phyloP scores from a whole-genome alignment of 2,888 invertebrate genomes.

The Antheraea assamensis region DNA sequence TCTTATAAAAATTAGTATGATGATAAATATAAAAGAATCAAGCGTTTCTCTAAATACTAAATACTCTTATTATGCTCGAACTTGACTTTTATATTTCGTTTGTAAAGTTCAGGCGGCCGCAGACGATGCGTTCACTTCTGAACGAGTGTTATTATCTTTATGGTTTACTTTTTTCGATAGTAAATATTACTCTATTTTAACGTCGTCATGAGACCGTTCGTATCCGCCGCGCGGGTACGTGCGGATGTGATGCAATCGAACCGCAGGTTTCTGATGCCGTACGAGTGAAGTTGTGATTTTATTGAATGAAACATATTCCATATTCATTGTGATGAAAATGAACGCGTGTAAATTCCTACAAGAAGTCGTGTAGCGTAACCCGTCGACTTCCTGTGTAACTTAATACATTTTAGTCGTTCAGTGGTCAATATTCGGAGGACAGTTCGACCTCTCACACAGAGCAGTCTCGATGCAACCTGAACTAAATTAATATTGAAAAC shows the following conservation, averaged over 20 bases:
- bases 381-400: background rate
- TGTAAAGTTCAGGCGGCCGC: slow-evolving; percentile 22
- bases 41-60: background rate
- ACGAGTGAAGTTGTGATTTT: background rate
- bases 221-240: background rate
- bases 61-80: background rate
- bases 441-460: background rate
- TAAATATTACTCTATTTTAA: slow-evolving; percentile 23
- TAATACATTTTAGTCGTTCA: background rate
- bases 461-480: background rate
- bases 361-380: background rate
- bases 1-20: background rate
- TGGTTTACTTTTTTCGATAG: slow-evolving; percentile 21
- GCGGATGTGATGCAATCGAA: background rate
- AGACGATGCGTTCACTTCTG: slow-evolving; percentile 22
- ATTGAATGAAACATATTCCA: background rate
- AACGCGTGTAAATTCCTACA: background rate
- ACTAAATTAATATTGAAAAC: background rate
- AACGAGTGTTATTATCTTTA: slow-evolving; percentile 24
- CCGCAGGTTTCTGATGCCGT: background rate
- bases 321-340: background rate
- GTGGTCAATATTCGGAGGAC: background rate
- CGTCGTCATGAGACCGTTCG: slow-evolving; percentile 12
- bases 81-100: slow-evolving; percentile 21
- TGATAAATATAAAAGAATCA: slow-evolving; percentile 10